Percentiles rank a stretch among this genome's conserved stretches.
These are phyloP conservation scores for Nomada goodeniana DNA, from an alignment of 2,888 invertebrate species.

Conservation along the genomic window DNA sequence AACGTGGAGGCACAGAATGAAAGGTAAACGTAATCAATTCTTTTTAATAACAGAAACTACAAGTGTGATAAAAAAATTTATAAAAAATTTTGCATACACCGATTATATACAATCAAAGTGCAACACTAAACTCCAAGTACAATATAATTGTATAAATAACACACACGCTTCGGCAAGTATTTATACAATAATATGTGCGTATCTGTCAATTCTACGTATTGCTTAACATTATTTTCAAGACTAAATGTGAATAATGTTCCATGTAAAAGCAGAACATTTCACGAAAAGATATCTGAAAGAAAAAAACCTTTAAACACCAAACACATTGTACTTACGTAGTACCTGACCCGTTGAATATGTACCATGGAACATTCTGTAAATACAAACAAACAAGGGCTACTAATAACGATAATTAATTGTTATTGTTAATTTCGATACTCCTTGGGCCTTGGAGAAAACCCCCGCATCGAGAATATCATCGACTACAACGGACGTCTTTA, in stretches of 20 bases:
- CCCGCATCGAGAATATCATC: constrained; percentile 67
- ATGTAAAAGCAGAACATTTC: background rate
- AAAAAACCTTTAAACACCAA: constrained; percentile 7
- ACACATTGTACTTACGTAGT: constrained; percentile 41
- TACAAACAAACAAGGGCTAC: constrained; percentile 72
- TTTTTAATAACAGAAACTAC: too few relatives aligned
- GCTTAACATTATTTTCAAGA: background rate
- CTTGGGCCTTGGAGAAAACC: constrained; percentile 65
- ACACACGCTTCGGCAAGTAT: constrained; percentile 6
- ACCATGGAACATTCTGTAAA: constrained; percentile 54
- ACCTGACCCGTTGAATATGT: constrained; percentile 14
- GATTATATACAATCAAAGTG: constrained; percentile 1
- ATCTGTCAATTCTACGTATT: constrained; percentile 21
- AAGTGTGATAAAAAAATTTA: background rate
- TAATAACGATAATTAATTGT: constrained; percentile 69
- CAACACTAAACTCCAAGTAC: background rate
- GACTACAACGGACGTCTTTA: constrained; percentile 60
- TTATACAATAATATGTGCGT: constrained; percentile 2
- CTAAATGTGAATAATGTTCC: background rate
- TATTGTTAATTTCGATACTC: constrained; percentile 62
- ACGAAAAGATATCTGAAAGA: background rate
- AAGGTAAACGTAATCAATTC: too few relatives aligned
- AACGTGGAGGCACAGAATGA: too few relatives aligned
- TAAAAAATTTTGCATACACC: background rate
- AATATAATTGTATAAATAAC: constrained; percentile 10